Evolutionary conservation across 2,797 vertebrate genomes (phyloP).

Genomic region (Momotus momota): DNA sequence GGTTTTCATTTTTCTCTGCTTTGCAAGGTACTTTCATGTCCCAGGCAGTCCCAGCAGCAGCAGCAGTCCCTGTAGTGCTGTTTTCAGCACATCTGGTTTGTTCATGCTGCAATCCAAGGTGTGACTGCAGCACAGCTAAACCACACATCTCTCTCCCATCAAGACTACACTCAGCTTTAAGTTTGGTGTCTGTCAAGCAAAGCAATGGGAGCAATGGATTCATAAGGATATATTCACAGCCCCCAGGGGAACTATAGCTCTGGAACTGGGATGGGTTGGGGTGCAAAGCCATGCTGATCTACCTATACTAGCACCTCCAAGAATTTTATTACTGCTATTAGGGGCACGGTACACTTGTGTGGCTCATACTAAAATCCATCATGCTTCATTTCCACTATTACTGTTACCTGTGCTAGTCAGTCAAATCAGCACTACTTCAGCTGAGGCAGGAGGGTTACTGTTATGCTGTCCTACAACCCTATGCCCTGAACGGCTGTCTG

Average conservation of each 20-base stretch:
- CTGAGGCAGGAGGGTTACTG: not conserved
- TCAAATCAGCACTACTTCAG: not conserved
- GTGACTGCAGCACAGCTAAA: not conserved
- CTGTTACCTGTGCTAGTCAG: not conserved
- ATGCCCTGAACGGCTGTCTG: not conserved
- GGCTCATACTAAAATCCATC: not conserved
- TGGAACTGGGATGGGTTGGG: not conserved
- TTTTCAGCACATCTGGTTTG: not conserved
- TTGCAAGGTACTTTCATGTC: not conserved
- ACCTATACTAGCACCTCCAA: not conserved
- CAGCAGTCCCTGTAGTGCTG: not conserved
- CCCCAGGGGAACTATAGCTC: not conserved
- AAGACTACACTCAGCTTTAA: not conserved
- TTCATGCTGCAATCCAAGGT: not conserved
- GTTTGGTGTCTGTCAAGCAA: not conserved
- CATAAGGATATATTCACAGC: not conserved
- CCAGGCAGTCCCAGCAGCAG: not conserved
- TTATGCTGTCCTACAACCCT: not conserved
- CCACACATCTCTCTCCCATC: fast-evolving
- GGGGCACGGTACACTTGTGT: not conserved
- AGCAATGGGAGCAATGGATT: not conserved
- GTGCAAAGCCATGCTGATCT: not conserved
- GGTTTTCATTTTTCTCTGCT: not conserved
- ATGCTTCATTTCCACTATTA: not conserved
- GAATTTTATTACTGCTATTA: not conserved